Evolutionary conservation across 2,113 vertebrate genomes (phyloP), one percentile per base, ranked within the genome.

Genomic region (Marmota monax): DNA sequence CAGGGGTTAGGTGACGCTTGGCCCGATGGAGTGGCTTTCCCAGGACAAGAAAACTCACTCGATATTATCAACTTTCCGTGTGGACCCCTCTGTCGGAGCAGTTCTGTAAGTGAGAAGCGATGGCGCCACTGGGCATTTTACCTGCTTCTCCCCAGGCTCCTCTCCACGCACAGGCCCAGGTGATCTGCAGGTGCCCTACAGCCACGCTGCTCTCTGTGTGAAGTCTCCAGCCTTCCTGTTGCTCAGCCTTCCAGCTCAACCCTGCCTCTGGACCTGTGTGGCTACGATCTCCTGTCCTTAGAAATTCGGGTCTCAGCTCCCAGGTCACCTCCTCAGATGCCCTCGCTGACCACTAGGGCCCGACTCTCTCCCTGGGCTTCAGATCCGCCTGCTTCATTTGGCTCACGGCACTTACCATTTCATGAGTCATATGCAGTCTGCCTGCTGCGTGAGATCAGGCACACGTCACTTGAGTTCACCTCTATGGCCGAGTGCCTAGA

Each of bases 1-100:
- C 51, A 76, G 96, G 61, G 91, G 95, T 48, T 93, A 51, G 61
- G 67, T 93, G 88, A n/a, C 87, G 58, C 70, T 97, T 93, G 78
- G 32, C 20, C 32, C 70, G 95, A 32, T 23, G 78, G 70, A 78
- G 93, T 7, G 1, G 4, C 61, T 27, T 91, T 79, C 74, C 56
- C 20, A 56, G 73, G 90, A 92, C 96, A 90, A 73, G 37, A 83
- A 89, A 86, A 88, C 10, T 3, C 53, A 39, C 56, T 79, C 23
- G 7, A 45, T 9, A 45, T 53, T 0, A 0, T 63, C 90, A 0
- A 0, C 58, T 79, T 85, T 45, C 72, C 45, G 20, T 23, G 2
- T 9, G 51, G 45, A 34, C 18, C 32, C 37, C 53, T 73, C 84
- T 37, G 4, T 37, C 9, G 16, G 22, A 61, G 53, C 9, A 16